These are phyloP conservation scores for Gadopsis bispinosus DNA, from an alignment of 2,797 vertebrate species.

Conservation along the genomic window DNA sequence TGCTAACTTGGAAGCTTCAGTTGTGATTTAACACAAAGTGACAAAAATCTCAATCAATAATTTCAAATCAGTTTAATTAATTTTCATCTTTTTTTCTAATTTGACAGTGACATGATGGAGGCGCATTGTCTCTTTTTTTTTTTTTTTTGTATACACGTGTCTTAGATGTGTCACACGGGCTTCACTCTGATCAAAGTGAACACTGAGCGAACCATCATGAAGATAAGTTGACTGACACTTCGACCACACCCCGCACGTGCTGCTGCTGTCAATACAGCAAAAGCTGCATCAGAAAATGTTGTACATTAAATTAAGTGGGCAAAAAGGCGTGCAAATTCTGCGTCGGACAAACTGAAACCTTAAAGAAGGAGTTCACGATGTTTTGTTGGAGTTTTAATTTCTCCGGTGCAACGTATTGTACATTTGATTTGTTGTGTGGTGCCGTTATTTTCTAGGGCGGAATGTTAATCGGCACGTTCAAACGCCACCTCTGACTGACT, in stretches of 20 bases:
- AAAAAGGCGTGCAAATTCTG: background rate
- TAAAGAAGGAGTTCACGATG: background rate
- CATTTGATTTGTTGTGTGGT: background rate
- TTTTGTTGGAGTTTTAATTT: background rate
- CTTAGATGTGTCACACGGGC: background rate
- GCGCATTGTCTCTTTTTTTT: background rate
- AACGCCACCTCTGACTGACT: background rate
- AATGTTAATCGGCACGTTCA: background rate
- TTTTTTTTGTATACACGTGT: background rate
- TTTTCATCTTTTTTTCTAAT: background rate
- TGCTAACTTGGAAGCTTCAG: background rate
- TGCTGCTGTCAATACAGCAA: background rate
- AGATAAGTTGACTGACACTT: background rate
- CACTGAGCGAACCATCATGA: background rate
- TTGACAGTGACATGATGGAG: background rate
- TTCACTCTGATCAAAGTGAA: background rate
- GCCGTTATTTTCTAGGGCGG: too few relatives aligned
- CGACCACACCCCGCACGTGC: background rate
- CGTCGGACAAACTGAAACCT: background rate
- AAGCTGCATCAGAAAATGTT: background rate
- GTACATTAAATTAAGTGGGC: background rate
- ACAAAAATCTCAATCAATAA: background rate
- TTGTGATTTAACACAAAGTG: background rate
- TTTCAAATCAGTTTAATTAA: background rate
- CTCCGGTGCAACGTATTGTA: background rate